phyloP scores from a whole-genome alignment of 1,140 invertebrate species.

The Drosophila ercepeae region DNA sequence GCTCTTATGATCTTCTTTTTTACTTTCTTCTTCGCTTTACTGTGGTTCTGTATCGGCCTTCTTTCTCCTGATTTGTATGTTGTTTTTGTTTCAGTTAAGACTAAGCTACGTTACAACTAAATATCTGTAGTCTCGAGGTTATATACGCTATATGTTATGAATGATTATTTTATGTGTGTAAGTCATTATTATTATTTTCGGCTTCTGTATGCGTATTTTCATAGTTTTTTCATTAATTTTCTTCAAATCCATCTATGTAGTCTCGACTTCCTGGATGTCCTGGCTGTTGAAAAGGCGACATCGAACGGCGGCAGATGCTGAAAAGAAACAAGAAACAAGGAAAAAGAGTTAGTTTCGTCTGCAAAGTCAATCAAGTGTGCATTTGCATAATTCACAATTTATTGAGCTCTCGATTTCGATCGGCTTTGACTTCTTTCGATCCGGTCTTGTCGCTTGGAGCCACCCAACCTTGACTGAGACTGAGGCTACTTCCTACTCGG shows the following conservation, averaged over 20 bases:
- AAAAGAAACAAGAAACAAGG: conserved; percentile 7
- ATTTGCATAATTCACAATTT: conserved; percentile 48
- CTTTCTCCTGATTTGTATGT: conserved; percentile 22
- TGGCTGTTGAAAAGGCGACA: conserved; percentile 7
- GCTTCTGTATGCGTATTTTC: conserved; percentile 33
- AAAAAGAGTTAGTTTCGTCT: conserved; percentile 29
- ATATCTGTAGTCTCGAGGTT: conserved; percentile 82
- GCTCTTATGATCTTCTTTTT: conserved; percentile 26
- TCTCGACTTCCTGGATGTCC: background rate
- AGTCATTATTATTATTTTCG: conserved; percentile 44
- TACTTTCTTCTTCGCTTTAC: background rate
- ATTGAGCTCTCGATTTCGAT: conserved; percentile 25
- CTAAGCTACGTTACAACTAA: conserved; percentile 81
- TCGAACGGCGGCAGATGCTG: conserved; percentile 24
- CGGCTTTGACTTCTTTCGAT: conserved; percentile 31
- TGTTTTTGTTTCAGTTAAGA: conserved; percentile 42
- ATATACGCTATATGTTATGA: conserved; percentile 81
- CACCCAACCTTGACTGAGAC: conserved; percentile 30
- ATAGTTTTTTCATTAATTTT: conserved; percentile 12
- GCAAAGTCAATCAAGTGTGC: conserved; percentile 30
- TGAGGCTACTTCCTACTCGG: conserved; percentile 33
- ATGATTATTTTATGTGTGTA: conserved; percentile 64
- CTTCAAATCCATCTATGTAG: conserved; percentile 10
- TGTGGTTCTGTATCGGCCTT: conserved; percentile 16
- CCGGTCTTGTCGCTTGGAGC: background rate